Conservation (phyloP, 2,113 vertebrate species). For the Dendrocopos noguchii region DNA sequence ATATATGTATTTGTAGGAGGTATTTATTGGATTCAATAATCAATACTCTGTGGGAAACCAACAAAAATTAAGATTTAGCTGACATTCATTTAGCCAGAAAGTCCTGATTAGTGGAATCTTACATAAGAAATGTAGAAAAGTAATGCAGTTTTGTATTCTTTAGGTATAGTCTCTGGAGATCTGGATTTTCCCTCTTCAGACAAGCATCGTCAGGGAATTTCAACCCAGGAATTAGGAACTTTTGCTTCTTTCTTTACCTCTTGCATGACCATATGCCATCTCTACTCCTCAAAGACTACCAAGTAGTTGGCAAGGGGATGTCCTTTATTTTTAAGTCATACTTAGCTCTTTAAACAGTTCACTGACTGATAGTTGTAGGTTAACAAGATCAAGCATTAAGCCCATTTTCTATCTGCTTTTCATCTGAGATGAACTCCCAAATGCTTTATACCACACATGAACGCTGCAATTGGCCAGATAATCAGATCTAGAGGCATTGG, state of each 20-base stretch:
- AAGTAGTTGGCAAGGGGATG: background rate
- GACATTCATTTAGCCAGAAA: conserved; percentile 7
- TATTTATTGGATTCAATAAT: conserved; percentile 55
- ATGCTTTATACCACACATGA: background rate
- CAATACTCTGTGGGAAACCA: background rate
- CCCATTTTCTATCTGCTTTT: background rate
- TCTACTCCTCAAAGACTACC: background rate
- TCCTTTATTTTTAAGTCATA: background rate
- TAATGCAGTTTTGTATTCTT: background rate
- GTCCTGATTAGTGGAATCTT: conserved; percentile 25
- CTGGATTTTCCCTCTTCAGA: background rate
- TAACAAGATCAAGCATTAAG: background rate
- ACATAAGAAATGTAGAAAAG: background rate
- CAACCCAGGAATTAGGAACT: background rate
- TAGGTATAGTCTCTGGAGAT: background rate
- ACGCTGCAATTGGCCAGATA: background rate
- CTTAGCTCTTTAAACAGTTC: background rate
- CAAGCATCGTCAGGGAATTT: background rate
- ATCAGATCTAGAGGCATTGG: background rate
- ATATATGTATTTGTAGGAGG: background rate
- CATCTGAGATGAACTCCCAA: background rate
- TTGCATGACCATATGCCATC: background rate
- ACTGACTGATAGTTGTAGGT: background rate
- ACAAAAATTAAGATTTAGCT: conserved; percentile 48
- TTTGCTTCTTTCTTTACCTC: background rate